Conservation (phyloP, 2,113 vertebrate genomes). For the Proterorhinus semilunaris region DNA sequence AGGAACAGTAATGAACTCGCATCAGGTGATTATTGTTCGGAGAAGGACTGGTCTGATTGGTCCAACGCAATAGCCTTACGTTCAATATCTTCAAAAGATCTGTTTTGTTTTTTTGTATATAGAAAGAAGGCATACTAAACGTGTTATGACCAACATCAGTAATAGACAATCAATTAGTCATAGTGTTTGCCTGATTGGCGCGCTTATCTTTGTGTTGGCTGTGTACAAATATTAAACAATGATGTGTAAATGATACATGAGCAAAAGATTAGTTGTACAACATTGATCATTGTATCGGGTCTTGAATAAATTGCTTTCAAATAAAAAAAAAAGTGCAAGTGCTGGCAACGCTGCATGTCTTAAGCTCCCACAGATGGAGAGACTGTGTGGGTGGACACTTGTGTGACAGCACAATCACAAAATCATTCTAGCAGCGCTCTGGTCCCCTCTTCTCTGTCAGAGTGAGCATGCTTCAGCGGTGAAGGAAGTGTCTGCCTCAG, state of each 20-base stretch:
- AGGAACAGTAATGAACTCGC: too few relatives aligned
- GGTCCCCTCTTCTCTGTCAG: conserved; percentile 11
- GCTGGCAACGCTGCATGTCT: conserved; percentile 3
- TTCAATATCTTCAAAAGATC: too few relatives aligned
- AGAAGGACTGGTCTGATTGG: too few relatives aligned
- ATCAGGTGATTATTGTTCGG: too few relatives aligned
- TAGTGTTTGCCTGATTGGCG: neutral
- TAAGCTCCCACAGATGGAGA: conserved; percentile 28
- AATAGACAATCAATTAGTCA: too few relatives aligned
- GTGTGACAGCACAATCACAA: conserved; percentile 32
- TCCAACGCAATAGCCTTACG: too few relatives aligned
- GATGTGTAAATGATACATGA: neutral
- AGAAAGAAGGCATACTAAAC: too few relatives aligned
- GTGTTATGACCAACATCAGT: neutral
- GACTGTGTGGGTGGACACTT: conserved; percentile 44
- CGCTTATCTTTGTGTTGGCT: neutral
- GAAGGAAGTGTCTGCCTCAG: conserved; percentile 9
- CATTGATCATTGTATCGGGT: neutral
- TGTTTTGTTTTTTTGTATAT: too few relatives aligned
- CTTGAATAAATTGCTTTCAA: neutral
- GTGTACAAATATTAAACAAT: neutral
- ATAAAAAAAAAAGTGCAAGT: neutral
- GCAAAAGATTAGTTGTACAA: neutral
- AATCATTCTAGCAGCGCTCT: conserved; percentile 15
- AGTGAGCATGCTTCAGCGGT: neutral